Evolutionary conservation across 1,140 invertebrate genomes (phyloP), one percentile per base, ranked within the genome.

Genomic region (Nebria ingens): DNA sequence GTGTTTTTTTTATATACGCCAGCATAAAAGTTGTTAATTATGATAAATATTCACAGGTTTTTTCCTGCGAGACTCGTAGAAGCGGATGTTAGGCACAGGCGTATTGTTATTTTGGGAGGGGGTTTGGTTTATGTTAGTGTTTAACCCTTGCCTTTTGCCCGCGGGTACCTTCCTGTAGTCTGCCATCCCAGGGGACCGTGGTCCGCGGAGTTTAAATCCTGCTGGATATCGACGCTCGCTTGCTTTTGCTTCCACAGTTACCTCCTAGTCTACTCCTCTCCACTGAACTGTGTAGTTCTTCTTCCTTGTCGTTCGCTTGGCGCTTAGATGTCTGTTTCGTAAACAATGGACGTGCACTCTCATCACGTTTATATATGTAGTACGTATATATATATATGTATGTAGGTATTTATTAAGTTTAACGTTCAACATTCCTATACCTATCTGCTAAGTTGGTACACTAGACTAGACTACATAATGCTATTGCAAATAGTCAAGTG

Each of bases 31-130:
- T 68, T 67, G 66, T 71, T 71, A 71, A 71, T 71, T 69, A 71
- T 71, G 68, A 71, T 71, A 71, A 71, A 71, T 71, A 69, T 71
- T 69, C 68, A 68, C 66, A 62, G 65, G 40, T 66, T 71, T 71
- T 71, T 71, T 71, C 68, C 68, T 69, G 65, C 59, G 68, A 71
- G 68, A 67, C 64, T 61, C 68, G 66, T 71, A 68, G 63, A 64
- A 62, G 60, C 56, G 58, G 62, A 59, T 63, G 66, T 65, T 69
- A 68, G 66, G 61, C 60, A 58, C 11, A 20, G 50, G 50, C 17
- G 63, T 64, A 69, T 69, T 70, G 68, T 70, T 69, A 68, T 67
- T 66, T 64, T 56, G 61, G 57, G 59, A 59, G 63, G 59, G 60
- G 59, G 58, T 64, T 62, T 61, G 62, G 40, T 65, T 67, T 69